A percentile compares a stretch with the other conserved stretches of the same genome.
phyloP scores from a whole-genome alignment of 2,113 vertebrate genomes.

The Serinus canaria region DNA sequence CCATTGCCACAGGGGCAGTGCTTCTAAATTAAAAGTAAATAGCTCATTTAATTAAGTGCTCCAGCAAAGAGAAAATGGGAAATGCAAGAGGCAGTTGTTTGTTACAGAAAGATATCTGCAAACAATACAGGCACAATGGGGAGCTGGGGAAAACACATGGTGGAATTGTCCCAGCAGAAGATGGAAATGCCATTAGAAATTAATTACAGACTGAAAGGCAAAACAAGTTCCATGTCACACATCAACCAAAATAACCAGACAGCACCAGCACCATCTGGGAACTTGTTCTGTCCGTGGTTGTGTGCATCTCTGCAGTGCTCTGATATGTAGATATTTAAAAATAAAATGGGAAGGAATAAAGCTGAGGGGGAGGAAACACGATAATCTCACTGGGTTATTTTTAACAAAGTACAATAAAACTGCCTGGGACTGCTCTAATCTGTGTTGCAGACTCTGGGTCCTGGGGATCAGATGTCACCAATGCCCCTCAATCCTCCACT shows the following conservation, averaged over 20 bases:
- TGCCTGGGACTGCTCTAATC: not conserved
- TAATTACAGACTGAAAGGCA: conserved; percentile 30
- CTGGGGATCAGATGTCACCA: not conserved
- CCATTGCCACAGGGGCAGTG: conserved; percentile 5
- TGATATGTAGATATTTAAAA: not conserved
- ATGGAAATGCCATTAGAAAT: conserved; percentile 37
- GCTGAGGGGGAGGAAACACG: not conserved
- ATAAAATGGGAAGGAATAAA: not conserved
- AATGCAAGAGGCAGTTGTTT: not conserved
- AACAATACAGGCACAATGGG: not conserved
- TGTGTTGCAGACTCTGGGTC: not conserved
- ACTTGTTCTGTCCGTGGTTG: not conserved
- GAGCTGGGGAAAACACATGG: not conserved
- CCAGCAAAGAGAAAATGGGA: conserved; percentile 3
- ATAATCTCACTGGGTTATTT: conserved; percentile 48
- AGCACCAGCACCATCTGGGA: not conserved
- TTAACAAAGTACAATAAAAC: conserved; percentile 10
- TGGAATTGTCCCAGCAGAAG: not conserved
- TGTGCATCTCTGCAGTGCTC: fast-evolving
- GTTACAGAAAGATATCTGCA: not conserved
- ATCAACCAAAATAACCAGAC: not conserved
- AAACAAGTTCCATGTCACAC: not conserved
- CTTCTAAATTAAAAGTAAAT: conserved; percentile 62
- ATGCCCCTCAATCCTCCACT: not conserved
- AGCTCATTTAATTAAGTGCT: conserved; percentile 61